Conservation (phyloP, 2,797 vertebrate species). For the Lemur catta region DNA sequence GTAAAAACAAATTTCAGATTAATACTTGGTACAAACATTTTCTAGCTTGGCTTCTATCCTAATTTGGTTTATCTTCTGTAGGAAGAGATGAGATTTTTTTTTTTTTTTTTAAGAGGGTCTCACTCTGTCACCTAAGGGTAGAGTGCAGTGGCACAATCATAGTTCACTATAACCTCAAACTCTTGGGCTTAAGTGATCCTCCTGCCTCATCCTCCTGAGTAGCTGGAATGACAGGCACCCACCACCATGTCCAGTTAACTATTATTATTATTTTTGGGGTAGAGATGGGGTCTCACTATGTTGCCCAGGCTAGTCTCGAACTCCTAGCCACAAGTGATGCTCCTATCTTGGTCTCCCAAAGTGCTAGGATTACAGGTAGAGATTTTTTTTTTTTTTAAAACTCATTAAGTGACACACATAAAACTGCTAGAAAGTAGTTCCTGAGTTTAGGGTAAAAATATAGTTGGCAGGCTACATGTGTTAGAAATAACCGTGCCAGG, state of each 20-base stretch:
- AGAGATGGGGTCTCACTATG: neutral
- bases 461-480: neutral
- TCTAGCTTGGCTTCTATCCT: neutral
- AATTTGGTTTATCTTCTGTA: neutral
- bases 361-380: neutral
- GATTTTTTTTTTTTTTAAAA: neutral
- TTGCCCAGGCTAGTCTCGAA: neutral
- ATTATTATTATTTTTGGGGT: too few relatives aligned
- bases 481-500: neutral
- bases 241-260: too few relatives aligned
- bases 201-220: too few relatives aligned
- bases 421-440: slow-evolving; percentile 36
- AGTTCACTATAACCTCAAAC: too few relatives aligned
- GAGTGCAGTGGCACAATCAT: too few relatives aligned
- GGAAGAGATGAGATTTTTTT: neutral
- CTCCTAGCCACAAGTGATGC: neutral
- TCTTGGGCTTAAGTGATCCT: too few relatives aligned
- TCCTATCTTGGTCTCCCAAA: neutral
- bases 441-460: slow-evolving; percentile 33
- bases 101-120: neutral
- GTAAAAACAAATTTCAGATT: neutral
- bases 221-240: too few relatives aligned
- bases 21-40: neutral
- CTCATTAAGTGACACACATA: neutral
- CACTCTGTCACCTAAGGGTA: neutral